Base-by-base conservation (phyloP, 2,113 vertebrate genomes). In the Tinamus guttatus region DNA sequence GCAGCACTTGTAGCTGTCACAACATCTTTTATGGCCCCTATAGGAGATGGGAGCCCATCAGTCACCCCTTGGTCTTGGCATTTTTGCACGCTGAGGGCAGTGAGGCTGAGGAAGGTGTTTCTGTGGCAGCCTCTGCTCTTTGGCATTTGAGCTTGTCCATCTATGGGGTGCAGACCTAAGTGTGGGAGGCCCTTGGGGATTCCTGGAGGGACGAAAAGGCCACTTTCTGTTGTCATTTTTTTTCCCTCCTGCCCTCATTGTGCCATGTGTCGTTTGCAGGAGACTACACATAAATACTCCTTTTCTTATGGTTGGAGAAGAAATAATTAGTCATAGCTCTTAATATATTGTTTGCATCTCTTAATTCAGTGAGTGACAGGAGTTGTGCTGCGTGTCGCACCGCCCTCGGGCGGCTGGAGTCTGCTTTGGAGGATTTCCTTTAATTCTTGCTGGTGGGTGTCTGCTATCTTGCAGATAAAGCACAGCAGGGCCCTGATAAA, bases 21-120 rank as follows among this genome's bases (percentile, higher is more conserved):
- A 32, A 28, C 18, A 3, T 49, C 4, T 38, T 51, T 83, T 47
- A 10, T 27, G 40, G 56, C 77, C 6, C 22, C 22, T 2, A 6
- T 22, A 60, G 34, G 47, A 24, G 7, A 56, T 58, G 68, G 60
- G 52, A 81, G 3, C 17, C 7, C 41, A 24, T 47, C 17, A 70
- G 15, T 73, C 21, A 4, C 36, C 59, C 75, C 38, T 86, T 76
- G 0, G 0, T 62, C 59, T 58, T 0, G 0, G 9, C 18, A 5
- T 58, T 47, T 65, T 63, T 71, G 4, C 4, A 3, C 30, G 70
- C 56, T 5, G 24, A 22, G 67, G 68, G 43, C 1, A 5, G 77
- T 24, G 6, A 20, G 65, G 32, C 73, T 96, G 83, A 64, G 52
- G 77, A 94, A 81, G 73, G 81, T 67, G 62, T 32, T 15, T 16